phyloP scores from a whole-genome alignment of 1,140 invertebrate genomes.

The Oncopeltus fasciatus region DNA sequence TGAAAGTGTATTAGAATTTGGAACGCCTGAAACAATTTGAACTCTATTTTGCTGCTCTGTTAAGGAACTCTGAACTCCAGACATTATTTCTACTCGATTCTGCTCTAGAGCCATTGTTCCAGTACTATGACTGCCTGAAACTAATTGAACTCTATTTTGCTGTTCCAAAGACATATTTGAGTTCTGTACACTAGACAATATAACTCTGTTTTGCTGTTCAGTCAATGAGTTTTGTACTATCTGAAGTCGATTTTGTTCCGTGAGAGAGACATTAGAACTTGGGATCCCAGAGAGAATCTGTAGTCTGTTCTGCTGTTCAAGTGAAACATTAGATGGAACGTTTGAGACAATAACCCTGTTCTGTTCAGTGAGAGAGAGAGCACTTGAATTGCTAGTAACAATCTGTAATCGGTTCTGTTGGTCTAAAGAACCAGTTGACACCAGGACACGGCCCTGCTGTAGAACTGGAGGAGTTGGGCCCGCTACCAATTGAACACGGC shows the following conservation, averaged over 20 bases:
- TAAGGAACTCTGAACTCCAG: constrained; percentile 20
- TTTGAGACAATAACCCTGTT: constrained; percentile 22
- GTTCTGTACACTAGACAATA: constrained; percentile 19
- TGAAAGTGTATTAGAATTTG: constrained; percentile 12
- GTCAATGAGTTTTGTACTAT: constrained; percentile 19
- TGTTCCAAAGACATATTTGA: constrained; percentile 17
- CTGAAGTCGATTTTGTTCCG: constrained; percentile 20
- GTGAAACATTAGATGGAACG: constrained; percentile 14
- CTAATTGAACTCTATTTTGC: constrained; percentile 21
- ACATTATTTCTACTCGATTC: constrained; percentile 21
- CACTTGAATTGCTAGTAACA: constrained; percentile 18
- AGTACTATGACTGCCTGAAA: constrained; percentile 15
- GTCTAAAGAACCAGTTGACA: constrained; percentile 17
- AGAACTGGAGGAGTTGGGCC: constrained; percentile 11
- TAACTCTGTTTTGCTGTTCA: constrained; percentile 19
- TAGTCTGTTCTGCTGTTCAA: constrained; percentile 22
- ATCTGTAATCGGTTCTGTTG: constrained; percentile 23
- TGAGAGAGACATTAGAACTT: constrained; percentile 15
- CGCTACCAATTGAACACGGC: constrained; percentile 20
- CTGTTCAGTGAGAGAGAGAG: constrained; percentile 20
- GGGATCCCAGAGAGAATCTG: constrained; percentile 20
- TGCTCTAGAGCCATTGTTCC: constrained; percentile 16
- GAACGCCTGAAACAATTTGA: constrained; percentile 18
- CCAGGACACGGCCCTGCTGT: constrained; percentile 12
- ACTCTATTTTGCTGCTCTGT: constrained; percentile 22